Base-by-base conservation (phyloP, 2,888 invertebrate genomes). In the Chydorus sphaericus region DNA sequence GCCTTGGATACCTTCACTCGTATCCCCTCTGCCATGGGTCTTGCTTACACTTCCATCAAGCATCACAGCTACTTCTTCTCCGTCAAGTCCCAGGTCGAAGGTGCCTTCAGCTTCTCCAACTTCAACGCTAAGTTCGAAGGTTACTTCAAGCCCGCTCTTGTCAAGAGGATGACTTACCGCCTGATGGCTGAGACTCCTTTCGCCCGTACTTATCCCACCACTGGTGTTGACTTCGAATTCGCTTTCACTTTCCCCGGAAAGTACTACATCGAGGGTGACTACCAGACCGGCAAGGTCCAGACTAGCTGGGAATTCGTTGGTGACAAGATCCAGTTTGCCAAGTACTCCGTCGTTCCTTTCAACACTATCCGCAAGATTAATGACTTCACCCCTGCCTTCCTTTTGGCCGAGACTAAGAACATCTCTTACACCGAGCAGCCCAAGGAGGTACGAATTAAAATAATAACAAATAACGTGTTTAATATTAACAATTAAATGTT, bases 21-120 rank as follows among this genome's bases (percentile, higher is more conserved):
- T 14, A n/a, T 55, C 7, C 58, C 58, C 8, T 54, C 48, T 26
- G 30, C 54, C 11, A 53, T 57, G 53, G 58, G 58, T 44, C 30
- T 58, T 11, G 58, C 58, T 38, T 56, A 58, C 37, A 18, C 31
- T 10, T n/a, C 54, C 39, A 30, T n/a, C 18, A 51, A 23, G 30
- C 38, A 56, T 16, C 28, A 37, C 56, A 55, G 33, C 23, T 31
- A 18, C 16, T 37, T 58, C 31, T 33, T 31, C 44, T 57, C 53
- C n/a, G 7, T 58, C 4, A 56, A 52, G 37, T 36, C 55, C 16
- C 39, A 51, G 26, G n/a, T 56, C 26, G 26, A 44, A 8, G 48
- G 38, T 28, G 33, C 29, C n/a, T 36, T 14, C 7, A 11, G 5
- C 20, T 23, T 33, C 31, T 36, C 36, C 20, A 16, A 33, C 18